Conservation (phyloP, 2,113 vertebrate species). For the Entelurus aequoreus region DNA sequence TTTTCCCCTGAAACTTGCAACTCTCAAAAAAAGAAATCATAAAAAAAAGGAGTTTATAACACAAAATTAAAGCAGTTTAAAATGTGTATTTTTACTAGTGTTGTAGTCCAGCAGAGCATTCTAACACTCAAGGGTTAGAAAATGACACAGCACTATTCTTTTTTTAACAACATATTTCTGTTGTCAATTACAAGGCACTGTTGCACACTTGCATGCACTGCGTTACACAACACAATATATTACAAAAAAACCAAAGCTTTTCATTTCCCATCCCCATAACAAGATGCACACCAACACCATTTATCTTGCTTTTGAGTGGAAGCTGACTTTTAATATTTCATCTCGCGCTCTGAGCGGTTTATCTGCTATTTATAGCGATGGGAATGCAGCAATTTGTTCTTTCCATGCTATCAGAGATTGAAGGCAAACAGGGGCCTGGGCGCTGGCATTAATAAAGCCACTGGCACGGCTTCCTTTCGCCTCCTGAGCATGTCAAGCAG, state of each 20-base stretch:
- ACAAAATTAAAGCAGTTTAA: no score
- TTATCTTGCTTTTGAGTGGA: constrained; percentile 11
- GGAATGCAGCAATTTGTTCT: constrained; percentile 7
- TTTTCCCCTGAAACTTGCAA: no score
- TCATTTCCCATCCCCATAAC: neutral
- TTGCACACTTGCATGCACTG: neutral
- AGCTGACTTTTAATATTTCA: constrained; percentile 16
- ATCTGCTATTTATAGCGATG: constrained; percentile 12
- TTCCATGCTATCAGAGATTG: constrained; percentile 20
- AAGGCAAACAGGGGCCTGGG: constrained; percentile 11
- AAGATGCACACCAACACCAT: constrained; percentile 1
- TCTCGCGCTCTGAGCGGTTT: constrained; percentile 2
- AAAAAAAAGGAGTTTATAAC: no score
- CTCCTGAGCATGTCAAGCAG: constrained; percentile 35
- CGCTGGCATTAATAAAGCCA: constrained; percentile 21
- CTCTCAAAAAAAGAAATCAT: no score
- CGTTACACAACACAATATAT: no score
- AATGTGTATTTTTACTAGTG: neutral
- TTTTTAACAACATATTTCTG: constrained; percentile 11
- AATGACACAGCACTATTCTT: neutral
- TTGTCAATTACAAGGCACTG: neutral
- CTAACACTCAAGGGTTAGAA: neutral
- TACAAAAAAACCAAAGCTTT: neutral
- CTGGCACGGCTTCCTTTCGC: constrained; percentile 13
- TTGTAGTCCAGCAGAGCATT: neutral